Base-by-base conservation (phyloP, 64 coral and sea anemone species). In the Pocillopora verrucosa region DNA sequence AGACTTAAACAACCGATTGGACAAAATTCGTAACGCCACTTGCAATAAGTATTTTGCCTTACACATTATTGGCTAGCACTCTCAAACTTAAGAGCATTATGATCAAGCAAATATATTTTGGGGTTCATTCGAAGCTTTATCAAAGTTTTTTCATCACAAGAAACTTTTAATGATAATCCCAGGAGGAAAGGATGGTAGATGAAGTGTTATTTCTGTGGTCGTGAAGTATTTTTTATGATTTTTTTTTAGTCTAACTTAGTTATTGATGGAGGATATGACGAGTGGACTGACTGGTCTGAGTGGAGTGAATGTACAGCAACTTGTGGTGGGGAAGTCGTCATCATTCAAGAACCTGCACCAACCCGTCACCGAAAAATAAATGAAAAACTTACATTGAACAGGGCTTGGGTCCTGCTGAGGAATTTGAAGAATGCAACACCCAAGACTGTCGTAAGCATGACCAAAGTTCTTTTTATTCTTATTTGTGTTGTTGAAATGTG, bases 281-380 rank as follows among this genome's bases (percentile, higher is more conserved):
- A 30, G 16, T n/a, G n/a, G n/a, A n/a, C n/a, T n/a, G n/a, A n/a
- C n/a, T 98, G 96, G 96, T 86, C 89, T 10, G 37, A 69, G 4
- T 98, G 96, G 96, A 94, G 87, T 13, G 65, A 78, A 36, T 98
- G 96, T 74, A 92, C 96, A 17, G 79, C 84, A 65, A 69, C 87
- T 59, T 98, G 96, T 77, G 96, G 93, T 10, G 91, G 80, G 22
- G 96, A 59, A 79, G 74, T 36, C 82, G 88, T 30, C 94, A 87
- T 36, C 93, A 91, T 22, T 84, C 86, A 73, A 89, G 96, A 69
- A 98, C 91, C 36, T 98, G 93, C 63, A 95, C 96, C 36, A 98
- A 95, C 58, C 96, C 93, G 12, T 22, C 82, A 16, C 96, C 96
- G 62, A 62, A 63, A n/a, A 63, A 63, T 15, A 24, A 62, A 61